phyloP scores from a whole-genome alignment of 1,140 invertebrate species.

The Danaus plexippus region DNA sequence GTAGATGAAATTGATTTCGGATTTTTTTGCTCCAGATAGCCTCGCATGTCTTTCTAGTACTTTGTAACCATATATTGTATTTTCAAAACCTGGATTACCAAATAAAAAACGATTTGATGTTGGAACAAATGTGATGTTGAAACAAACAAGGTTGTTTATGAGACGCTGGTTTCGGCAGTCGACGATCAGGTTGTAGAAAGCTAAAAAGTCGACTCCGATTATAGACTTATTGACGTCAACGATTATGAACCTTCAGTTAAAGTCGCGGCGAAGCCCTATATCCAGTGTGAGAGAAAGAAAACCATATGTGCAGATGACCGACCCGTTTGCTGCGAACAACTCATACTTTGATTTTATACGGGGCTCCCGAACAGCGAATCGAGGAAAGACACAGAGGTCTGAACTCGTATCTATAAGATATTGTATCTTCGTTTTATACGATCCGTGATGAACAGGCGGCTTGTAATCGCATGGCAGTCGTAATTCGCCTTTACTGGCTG shows the following conservation, averaged over 20 bases:
- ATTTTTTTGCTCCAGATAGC: too few species aligned
- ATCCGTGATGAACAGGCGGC: slow-evolving; percentile 28
- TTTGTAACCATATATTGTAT: too few species aligned
- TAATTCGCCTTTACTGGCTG: slow-evolving; percentile 28
- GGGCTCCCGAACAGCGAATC: slow-evolving; percentile 17
- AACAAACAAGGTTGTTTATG: slow-evolving; percentile 22
- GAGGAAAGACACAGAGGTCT: slow-evolving; percentile 35
- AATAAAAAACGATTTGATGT: too few species aligned
- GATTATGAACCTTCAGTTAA: slow-evolving; percentile 54
- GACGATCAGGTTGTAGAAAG: slow-evolving; percentile 33
- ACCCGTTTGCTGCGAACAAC: slow-evolving; percentile 31
- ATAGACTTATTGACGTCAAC: slow-evolving; percentile 44
- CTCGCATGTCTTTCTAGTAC: too few species aligned
- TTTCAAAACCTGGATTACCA: too few species aligned
- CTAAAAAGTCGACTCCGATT: slow-evolving; percentile 56
- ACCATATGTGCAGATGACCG: slow-evolving; percentile 48
- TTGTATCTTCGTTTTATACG: slow-evolving; percentile 16
- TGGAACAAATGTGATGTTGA: too few species aligned
- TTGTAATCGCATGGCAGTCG: slow-evolving; percentile 21
- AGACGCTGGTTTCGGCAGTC: slow-evolving; percentile 31
- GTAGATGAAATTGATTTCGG: too few species aligned
- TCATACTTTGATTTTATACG: slow-evolving; percentile 17
- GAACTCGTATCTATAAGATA: slow-evolving; percentile 34
- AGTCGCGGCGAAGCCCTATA: slow-evolving; percentile 38
- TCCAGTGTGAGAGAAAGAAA: slow-evolving; percentile 27